Conservation (phyloP, 2,113 vertebrate species). For the Lycaon pictus region DNA sequence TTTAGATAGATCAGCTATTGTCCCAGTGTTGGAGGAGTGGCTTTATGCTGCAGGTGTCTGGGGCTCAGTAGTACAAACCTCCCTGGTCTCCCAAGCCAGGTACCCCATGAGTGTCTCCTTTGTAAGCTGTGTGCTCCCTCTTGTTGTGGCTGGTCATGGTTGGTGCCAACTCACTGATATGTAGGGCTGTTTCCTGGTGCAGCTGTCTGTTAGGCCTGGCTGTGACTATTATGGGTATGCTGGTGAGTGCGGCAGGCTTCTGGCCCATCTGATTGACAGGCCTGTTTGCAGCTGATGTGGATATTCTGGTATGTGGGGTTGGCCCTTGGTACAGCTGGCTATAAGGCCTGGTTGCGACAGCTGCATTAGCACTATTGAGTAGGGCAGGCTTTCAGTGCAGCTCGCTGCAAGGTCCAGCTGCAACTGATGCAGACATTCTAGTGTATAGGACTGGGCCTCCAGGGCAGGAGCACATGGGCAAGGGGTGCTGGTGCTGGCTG, state of each 20-base stretch:
- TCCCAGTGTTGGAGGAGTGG: neutral
- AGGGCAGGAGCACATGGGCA: neutral
- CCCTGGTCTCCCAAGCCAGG: neutral
- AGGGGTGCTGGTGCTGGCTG: neutral
- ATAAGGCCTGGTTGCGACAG: neutral
- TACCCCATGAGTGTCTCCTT: neutral
- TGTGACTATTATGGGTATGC: neutral
- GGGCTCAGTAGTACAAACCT: neutral
- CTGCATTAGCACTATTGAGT: neutral
- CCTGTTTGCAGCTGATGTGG: neutral
- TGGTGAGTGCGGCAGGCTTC: neutral
- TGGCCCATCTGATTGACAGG: neutral
- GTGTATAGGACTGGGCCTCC: neutral
- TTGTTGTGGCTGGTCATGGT: neutral
- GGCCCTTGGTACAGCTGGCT: neutral
- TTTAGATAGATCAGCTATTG: neutral
- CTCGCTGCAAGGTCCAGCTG: neutral
- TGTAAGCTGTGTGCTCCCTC: neutral
- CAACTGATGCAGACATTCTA: neutral
- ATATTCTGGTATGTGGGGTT: neutral
- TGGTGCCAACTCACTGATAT: neutral
- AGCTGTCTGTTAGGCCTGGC: neutral
- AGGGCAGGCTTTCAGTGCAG: neutral
- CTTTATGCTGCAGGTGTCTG: neutral
- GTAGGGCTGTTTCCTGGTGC: neutral